phyloP scores from a whole-genome alignment of 2,113 vertebrate species.

The Mastomys natalensis region DNA sequence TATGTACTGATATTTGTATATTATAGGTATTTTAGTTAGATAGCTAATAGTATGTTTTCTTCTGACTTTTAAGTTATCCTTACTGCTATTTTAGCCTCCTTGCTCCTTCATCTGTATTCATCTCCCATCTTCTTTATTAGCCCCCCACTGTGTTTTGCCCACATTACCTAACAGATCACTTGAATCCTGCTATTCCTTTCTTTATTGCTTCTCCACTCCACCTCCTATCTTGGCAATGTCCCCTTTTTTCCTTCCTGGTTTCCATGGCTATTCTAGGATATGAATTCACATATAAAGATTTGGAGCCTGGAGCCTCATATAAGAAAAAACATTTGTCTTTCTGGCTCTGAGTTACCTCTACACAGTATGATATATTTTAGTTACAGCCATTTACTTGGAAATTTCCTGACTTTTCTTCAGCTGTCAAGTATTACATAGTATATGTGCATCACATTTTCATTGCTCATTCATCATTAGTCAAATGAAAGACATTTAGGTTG shows the following conservation, averaged over 20 bases:
- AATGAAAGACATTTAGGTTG: neutral
- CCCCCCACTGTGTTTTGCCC: neutral
- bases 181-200: neutral
- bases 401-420: neutral
- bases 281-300: neutral
- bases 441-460: neutral
- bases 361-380: neutral
- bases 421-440: neutral
- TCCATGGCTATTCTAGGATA: neutral
- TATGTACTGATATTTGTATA: neutral
- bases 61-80: neutral
- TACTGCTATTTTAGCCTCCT: neutral
- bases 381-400: neutral
- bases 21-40: neutral
- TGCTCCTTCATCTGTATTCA: neutral
- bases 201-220: neutral
- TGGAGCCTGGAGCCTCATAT: neutral
- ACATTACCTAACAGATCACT: neutral
- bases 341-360: neutral
- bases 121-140: neutral
- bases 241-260: neutral
- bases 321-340: neutral
- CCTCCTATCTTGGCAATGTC: neutral
- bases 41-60: neutral
- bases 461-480: neutral